Evolutionary conservation across 64 coral and sea anemone species (phyloP), one percentile per base, ranked within the genome.

Genomic region (Dendrophyllia cribrosa): DNA sequence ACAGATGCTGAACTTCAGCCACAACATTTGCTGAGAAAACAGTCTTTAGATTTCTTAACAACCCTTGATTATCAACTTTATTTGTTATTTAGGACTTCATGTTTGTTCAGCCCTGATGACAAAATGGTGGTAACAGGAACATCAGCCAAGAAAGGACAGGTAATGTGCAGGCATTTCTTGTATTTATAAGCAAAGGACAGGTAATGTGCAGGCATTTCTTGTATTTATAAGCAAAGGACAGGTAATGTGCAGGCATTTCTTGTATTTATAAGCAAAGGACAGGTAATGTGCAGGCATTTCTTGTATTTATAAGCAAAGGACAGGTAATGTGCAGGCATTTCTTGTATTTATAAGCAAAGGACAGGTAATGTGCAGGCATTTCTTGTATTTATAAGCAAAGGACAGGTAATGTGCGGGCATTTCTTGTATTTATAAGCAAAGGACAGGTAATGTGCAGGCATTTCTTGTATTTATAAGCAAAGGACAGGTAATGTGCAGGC

Each of bases 101-200:
- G 94, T 88, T 77, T 70, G 7, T 99, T 96, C 17, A 99, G 97
- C 76, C 97, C 94, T 8, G 97, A 99, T 58, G 94, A 96, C 16
- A 88, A 82, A 85, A 78, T 96, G 75, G 69, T 99, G 49, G 88
- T 96, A 53, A 99, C 97, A 1, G 97, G 97, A 4, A 99, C 97
- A 56, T 99, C 97, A 61, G 91, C 94, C 2, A 93, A 86, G 52
- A 99, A 96, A 78, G 94, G 94, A 83, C 86, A 99, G 91, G 97
- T 99, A 74, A 26, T 59, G 4, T 22, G 24, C 1, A 19, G 11
- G 3, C 24, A 47, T 13, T 22, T 51, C 46, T 64, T 48, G 12
- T 14, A 4, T 7, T 71, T 52, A 58, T 71, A 17, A 73, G 15
- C 7, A 22, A 58, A 58, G 20, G 34, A 3, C 23, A n/a, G 16